Base-by-base conservation (phyloP, 2,888 invertebrate genomes). In the Brachyptera putata region DNA sequence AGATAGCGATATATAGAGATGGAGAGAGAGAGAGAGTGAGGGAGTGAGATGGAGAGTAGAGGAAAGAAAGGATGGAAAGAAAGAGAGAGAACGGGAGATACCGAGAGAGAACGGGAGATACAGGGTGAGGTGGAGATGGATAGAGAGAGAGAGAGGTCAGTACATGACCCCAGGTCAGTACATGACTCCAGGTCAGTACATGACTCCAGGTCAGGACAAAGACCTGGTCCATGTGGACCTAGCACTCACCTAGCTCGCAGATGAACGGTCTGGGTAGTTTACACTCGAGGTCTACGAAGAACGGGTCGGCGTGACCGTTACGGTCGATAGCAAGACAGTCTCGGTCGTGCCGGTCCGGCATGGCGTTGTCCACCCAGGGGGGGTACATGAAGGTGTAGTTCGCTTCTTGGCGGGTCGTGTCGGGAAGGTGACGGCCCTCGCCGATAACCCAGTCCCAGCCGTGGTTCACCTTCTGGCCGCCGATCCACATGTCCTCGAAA, bases 231-330 rank as follows among this genome's bases (percentile, higher is more conserved):
- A 3, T 3, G 3, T 11, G 5, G 5, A 37, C 13, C 3, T 37
- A 14, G 16, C 14, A 49, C 60, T 63, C 67, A 78, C 80, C 76
- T 72, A 75, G 74, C 64, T 80, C 79, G 37, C 80, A 80, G 1
- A 75, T 76, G 41, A 80, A 80, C 0, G 79, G 74, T 41, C 80
- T 68, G 26, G 77, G 74, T n/a, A 80, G 63, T 1, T 72, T 67
- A 62, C 80, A 81, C 0, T 78, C 77, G n/a, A 80, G 71, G 67
- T 81, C 79, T 0, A 80, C 66, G 61, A 81, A 81, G n/a, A 79
- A 78, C 0, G 80, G 80, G 18, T 70, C 72, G 68, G 79, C 78
- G 66, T 80, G 80, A 39, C 70, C 69, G 0, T 77, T 76, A 7
- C 80, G 64, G 65, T 79, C 79, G 25, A 80, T 60, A 0, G 78